A percentile compares a stretch with the other conserved stretches of the same genome.
These are phyloP conservation scores for Mola mola DNA, from an alignment of 2,113 vertebrate species.

Conservation along the genomic window DNA sequence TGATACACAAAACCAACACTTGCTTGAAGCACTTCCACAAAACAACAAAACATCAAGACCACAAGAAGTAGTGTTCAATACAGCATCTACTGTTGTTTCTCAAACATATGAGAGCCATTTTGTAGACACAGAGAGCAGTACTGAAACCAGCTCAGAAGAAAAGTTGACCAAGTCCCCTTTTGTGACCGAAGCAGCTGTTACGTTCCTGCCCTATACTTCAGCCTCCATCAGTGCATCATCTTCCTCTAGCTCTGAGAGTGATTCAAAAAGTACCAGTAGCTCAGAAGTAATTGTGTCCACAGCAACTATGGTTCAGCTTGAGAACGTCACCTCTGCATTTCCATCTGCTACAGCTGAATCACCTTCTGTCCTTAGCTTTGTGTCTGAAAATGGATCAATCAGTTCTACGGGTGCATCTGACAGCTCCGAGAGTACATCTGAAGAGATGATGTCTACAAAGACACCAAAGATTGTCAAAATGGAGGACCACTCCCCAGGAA, in stretches of 20 bases:
- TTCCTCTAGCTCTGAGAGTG: constrained; percentile 29
- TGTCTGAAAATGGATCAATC: constrained; percentile 18
- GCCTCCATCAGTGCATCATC: constrained; percentile 4
- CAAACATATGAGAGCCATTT: constrained; percentile 23
- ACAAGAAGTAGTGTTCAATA: neutral
- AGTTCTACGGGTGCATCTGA: constrained; percentile 20
- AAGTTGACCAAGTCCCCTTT: neutral
- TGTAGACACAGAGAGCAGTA: constrained; percentile 8
- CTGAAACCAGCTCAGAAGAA: constrained; percentile 24
- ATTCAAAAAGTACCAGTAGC: constrained; percentile 35
- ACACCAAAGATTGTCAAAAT: constrained; percentile 9
- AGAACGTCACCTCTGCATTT: neutral
- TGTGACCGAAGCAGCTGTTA: constrained; percentile 14
- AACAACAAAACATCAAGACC: constrained; percentile 4
- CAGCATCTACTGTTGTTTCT: constrained; percentile 7
- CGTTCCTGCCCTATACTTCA: constrained; percentile 10
- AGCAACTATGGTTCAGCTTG: constrained; percentile 4
- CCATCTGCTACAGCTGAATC: constrained; percentile 11
- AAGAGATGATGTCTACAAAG: constrained; percentile 26
- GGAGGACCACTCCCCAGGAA: constrained; percentile 28
- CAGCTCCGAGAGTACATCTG: constrained; percentile 32
- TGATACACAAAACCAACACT: neutral
- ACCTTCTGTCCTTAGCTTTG: constrained; percentile 1
- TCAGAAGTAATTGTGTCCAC: constrained; percentile 38
- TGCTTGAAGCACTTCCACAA: constrained; percentile 37